Conservation (phyloP, 2,888 invertebrate genomes). For the Tetropium fuscum region DNA sequence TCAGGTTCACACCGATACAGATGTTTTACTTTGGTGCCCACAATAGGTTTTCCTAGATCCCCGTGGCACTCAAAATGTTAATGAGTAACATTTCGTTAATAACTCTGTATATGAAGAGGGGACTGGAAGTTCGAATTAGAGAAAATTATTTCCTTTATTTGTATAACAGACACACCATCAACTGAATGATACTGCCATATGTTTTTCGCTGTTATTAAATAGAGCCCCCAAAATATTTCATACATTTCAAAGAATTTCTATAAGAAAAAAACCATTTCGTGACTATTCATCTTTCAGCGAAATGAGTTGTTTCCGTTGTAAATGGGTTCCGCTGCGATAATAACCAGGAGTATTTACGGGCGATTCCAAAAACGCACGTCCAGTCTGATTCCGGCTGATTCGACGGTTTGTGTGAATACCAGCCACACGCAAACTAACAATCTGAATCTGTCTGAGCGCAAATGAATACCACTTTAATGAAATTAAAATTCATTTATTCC, state of each 20-base stretch:
- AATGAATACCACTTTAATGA: slow-evolving; percentile 61
- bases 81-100: no score
- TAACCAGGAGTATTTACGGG: slow-evolving; percentile 24
- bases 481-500: slow-evolving; percentile 67
- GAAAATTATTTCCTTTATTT: no score
- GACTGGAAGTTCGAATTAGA: no score
- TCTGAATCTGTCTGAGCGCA: slow-evolving; percentile 59
- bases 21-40: no score
- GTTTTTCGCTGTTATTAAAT: slow-evolving; percentile 7
- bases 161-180: no score
- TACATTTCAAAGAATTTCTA: slow-evolving; percentile 6
- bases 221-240: slow-evolving; percentile 11
- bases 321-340: slow-evolving; percentile 15
- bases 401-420: slow-evolving; percentile 21
- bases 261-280: slow-evolving; percentile 7
- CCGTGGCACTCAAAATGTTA: no score
- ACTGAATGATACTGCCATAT: no score
- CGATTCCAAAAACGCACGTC: slow-evolving; percentile 29
- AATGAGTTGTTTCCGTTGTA: slow-evolving; percentile 29
- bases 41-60: no score
- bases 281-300: slow-evolving; percentile 12
- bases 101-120: no score
- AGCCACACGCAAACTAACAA: slow-evolving; percentile 60
- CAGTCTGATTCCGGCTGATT: slow-evolving; percentile 13
- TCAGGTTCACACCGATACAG: no score